These are phyloP conservation scores for Kradibia gibbosae DNA, from an alignment of 1,140 invertebrate genomes.

Conservation along the genomic window DNA sequence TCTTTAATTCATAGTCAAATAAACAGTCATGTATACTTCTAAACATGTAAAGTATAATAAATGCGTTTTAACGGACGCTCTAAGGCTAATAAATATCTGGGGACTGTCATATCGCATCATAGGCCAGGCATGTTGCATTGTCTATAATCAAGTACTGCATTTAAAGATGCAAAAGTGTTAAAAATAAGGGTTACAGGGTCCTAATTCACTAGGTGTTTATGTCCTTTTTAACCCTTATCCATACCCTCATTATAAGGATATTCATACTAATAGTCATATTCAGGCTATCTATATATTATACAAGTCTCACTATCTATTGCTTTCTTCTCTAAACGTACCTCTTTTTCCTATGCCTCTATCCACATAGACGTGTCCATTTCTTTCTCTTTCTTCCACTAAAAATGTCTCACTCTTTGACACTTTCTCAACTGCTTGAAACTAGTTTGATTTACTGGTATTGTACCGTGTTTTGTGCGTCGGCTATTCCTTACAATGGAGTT, in stretches of 20 bases:
- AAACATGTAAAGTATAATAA: constrained; percentile 17
- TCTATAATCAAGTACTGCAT: neutral
- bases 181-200: constrained; percentile 49
- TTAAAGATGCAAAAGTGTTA: constrained; percentile 9
- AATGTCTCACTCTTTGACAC: neutral
- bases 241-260: constrained; percentile 68
- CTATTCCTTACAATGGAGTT: neutral
- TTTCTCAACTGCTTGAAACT: constrained; percentile 10
- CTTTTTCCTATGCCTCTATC: neutral
- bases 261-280: constrained; percentile 68
- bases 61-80: constrained; percentile 23
- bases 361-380: neutral
- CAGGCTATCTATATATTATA: too few relatives aligned
- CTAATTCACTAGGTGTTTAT: constrained; percentile 72
- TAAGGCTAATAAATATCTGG: constrained; percentile 22
- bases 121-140: neutral
- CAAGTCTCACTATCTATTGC: neutral
- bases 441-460: constrained; percentile 38
- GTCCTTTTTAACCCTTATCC: constrained; percentile 64
- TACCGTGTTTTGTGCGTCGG: neutral
- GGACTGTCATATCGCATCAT: neutral
- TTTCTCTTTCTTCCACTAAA: constrained; percentile 1
- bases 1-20: neutral
- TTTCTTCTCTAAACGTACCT: neutral
- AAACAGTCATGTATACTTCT: neutral